A percentile compares a stretch with the other conserved stretches of the same genome.
phyloP scores from a whole-genome alignment of 2,797 vertebrate species.

The Psittacula echo region DNA sequence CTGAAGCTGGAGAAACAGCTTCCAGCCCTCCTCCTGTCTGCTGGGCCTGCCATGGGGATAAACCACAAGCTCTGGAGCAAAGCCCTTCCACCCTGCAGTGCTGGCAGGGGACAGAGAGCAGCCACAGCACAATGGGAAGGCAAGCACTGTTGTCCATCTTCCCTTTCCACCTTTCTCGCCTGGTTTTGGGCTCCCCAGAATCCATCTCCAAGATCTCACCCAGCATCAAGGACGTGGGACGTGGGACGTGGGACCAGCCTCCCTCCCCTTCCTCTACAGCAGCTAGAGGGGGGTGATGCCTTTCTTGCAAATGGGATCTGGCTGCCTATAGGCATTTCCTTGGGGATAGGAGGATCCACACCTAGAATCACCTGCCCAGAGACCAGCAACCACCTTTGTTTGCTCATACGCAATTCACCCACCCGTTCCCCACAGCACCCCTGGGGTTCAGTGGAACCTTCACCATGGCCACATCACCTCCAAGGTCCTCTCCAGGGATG shows the following conservation, averaged over 20 bases:
- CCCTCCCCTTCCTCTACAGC: neutral
- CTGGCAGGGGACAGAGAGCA: neutral
- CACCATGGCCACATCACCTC: rapidly evolving
- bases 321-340: neutral
- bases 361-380: neutral
- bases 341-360: neutral
- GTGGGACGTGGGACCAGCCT: neutral
- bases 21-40: neutral
- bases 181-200: neutral
- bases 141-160: rapidly evolving
- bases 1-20: neutral
- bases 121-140: neutral
- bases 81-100: neutral
- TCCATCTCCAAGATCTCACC: neutral
- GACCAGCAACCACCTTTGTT: neutral
- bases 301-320: neutral
- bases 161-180: neutral
- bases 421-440: rapidly evolving
- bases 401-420: rapidly evolving
- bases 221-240: neutral
- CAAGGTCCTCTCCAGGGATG: neutral
- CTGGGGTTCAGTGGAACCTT: neutral
- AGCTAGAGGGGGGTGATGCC: neutral
- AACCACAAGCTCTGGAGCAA: neutral
- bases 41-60: neutral